phyloP scores from a whole-genome alignment of 2,888 invertebrate genomes.

The Leptarthrus brevirostris region DNA sequence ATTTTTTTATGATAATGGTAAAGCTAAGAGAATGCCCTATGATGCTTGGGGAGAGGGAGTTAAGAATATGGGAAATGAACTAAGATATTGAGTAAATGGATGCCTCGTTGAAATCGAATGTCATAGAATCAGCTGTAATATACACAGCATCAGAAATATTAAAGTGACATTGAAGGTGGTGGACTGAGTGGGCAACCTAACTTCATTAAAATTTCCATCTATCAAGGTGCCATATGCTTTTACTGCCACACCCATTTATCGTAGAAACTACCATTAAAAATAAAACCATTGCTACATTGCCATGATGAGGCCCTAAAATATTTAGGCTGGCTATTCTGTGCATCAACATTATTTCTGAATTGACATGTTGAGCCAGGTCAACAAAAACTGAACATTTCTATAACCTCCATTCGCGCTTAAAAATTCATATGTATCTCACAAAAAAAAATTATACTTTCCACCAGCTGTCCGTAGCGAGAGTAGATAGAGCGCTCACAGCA shows the following conservation, averaged over 20 bases:
- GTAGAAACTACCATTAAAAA: slow-evolving; percentile 18
- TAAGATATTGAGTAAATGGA: too few species aligned
- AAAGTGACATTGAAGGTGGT: too few species aligned
- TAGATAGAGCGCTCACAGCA: background rate
- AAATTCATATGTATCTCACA: background rate
- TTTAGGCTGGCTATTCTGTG: background rate
- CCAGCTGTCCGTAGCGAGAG: slow-evolving; percentile 4
- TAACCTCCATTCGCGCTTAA: background rate
- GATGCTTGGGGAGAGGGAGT: too few species aligned
- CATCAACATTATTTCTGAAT: slow-evolving; percentile 35
- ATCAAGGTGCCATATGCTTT: slow-evolving; percentile 21
- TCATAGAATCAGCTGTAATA: too few species aligned
- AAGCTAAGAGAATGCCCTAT: too few species aligned
- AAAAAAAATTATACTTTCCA: background rate
- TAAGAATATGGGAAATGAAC: too few species aligned
- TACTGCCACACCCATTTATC: slow-evolving; percentile 28
- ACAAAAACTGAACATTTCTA: slow-evolving; percentile 11
- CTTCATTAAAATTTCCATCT: too few species aligned
- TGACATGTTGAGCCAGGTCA: slow-evolving; percentile 27
- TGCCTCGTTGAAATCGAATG: too few species aligned
- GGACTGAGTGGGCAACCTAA: too few species aligned
- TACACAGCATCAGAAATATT: too few species aligned
- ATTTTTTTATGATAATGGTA: too few species aligned
- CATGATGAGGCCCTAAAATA: background rate
- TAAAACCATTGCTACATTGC: slow-evolving; percentile 7